Evolutionary conservation across 2,888 invertebrate species (phyloP).

Genomic region (Drosophila parthenogenetica): DNA sequence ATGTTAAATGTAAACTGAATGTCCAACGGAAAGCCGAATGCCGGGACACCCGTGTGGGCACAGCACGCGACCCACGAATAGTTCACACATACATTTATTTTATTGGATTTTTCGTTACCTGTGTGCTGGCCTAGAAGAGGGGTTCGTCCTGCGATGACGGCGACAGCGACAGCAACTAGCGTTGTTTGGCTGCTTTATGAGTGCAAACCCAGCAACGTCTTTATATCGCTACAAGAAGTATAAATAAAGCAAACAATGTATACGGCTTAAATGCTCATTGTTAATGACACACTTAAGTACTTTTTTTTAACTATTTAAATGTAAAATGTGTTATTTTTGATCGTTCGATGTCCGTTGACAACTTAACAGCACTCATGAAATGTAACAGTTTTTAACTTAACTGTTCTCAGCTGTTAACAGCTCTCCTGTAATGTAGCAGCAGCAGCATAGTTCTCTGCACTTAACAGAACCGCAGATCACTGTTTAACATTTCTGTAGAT

Average conservation of each 20-base stretch:
- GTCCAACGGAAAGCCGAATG: conserved; percentile 8
- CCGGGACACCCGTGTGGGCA: conserved; percentile 8
- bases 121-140: conserved; percentile 3
- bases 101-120: conserved; percentile 76
- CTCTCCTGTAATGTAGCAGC: background rate
- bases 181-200: conserved; percentile 61
- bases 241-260: conserved; percentile 57
- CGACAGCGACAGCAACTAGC: conserved; percentile 18
- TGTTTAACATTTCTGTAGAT: background rate
- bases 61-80: conserved; percentile 66
- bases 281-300: background rate
- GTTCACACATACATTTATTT: conserved; percentile 75
- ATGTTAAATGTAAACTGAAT: conserved; percentile 59
- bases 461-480: background rate
- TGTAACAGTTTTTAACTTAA: too few species aligned
- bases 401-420: too few species aligned
- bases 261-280: conserved; percentile 19
- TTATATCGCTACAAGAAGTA: conserved; percentile 48
- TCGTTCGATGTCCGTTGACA: too few species aligned
- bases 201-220: conserved; percentile 65
- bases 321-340: too few species aligned
- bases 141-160: conserved; percentile 37
- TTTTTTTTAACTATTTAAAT: background rate
- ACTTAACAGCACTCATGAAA: background rate
- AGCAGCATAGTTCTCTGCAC: background rate